Base-by-base conservation (phyloP, 2,888 invertebrate genomes). In the Luperina nickerlii region DNA sequence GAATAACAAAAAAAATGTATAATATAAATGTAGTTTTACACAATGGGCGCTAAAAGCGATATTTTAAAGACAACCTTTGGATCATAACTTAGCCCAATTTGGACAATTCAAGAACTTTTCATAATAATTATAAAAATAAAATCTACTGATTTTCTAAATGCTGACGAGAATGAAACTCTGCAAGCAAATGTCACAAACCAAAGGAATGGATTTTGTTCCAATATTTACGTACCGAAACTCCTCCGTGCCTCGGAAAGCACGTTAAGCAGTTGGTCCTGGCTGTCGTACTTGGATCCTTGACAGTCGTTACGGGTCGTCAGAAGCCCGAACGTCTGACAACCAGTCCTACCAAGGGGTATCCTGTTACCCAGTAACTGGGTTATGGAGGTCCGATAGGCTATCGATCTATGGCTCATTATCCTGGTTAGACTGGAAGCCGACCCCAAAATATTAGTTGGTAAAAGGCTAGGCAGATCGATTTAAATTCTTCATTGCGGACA, bases 401-500 rank as follows among this genome's bases (percentile, higher is more conserved):
- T 60, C 11, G n/a, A 1, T 13, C 60, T 6, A 60, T 60, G 1
- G 11, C 45, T 45, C 1, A 45, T 45, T 45, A 9, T 45, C 45
- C 11, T 2, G n/a, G 60, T 60, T 1, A n/a, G 60, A 60, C n/a
- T 60, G n/a, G 13, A 60, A 60, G 15, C 27, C 7, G 8, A 62
- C 15, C 15, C 27, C 15, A 62, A 18, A 0, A 27, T 27, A 27
- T 32, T 32, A 27, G 27, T 15, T 62, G 15, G 62, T 18, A 27
- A 27, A n/a, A 15, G 27, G 27, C 27, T 62, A 7, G 8, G 18
- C 18, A 27, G 27, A 27, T 27, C 27, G 27, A 62, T 18, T 62
- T 18, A 62, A 15, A 62, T 27, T 57, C 66, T 48, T 2, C 18
- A 48, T 11, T 68, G 62, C 62, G 66, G 48, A 27, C 77, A 82